Evolutionary conservation across 2,888 invertebrate genomes (phyloP).

Genomic region (Trichopoda pennipes): DNA sequence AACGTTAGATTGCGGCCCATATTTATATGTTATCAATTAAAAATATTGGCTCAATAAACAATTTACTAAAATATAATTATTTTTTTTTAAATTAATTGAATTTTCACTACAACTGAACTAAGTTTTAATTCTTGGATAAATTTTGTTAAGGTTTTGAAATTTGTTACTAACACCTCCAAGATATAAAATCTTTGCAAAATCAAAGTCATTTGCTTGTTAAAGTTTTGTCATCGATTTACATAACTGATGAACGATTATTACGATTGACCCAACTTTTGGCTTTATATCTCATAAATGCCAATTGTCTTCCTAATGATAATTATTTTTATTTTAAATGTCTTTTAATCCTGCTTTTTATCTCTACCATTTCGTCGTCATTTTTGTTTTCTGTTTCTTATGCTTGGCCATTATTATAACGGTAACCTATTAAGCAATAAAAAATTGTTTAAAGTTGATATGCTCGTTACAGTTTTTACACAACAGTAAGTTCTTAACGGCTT

Average conservation of each 20-base stretch:
- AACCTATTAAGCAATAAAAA: constrained; percentile 68
- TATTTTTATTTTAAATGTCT: constrained; percentile 36
- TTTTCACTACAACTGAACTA: no score
- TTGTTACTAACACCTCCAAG: no score
- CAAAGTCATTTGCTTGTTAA: not conserved
- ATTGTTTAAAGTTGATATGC: constrained; percentile 58
- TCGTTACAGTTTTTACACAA: constrained; percentile 64
- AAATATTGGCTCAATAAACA: no score
- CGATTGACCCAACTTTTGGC: constrained; percentile 33
- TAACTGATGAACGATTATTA: not conserved
- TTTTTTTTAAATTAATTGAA: no score
- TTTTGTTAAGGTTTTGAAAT: no score
- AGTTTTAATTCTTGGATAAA: no score
- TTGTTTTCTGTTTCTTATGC: not conserved
- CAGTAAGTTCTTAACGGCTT: constrained; percentile 68
- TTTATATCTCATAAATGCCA: constrained; percentile 42
- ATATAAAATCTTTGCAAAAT: not conserved
- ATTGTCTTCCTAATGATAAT: constrained; percentile 28
- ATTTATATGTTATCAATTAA: no score
- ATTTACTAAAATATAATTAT: no score
- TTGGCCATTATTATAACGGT: constrained; percentile 64
- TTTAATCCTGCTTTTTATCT: constrained; percentile 17
- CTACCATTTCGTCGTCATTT: constrained; percentile 1
- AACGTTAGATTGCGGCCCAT: no score
- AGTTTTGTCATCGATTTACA: not conserved